phyloP scores from a whole-genome alignment of 2,797 vertebrate genomes.

The Hipposideros larvatus region DNA sequence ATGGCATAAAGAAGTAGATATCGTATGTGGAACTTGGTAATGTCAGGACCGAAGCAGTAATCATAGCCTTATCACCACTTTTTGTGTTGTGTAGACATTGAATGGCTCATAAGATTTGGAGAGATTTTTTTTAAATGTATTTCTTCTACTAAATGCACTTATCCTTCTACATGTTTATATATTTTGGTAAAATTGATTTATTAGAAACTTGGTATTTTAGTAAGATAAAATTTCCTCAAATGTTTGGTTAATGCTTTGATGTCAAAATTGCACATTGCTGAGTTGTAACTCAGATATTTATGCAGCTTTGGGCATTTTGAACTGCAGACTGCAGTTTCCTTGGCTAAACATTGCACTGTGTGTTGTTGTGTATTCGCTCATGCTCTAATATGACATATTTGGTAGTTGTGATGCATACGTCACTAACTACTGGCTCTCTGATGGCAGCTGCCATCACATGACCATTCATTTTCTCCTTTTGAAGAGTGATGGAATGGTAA shows the following conservation, averaged over 20 bases:
- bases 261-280: conserved; percentile 53
- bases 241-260: conserved; percentile 73
- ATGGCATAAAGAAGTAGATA: conserved; percentile 28
- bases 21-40: conserved; percentile 25
- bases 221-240: conserved; percentile 60
- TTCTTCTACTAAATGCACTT: conserved; percentile 60
- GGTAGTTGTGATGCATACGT: not conserved
- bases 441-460: not conserved
- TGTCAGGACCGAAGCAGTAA: not conserved
- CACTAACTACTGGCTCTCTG: conserved; percentile 6
- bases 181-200: conserved; percentile 71
- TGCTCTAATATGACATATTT: not conserved
- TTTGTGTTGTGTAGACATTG: conserved; percentile 35
- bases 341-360: conserved; percentile 63
- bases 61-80: conserved; percentile 29
- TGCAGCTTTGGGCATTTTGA: conserved; percentile 63
- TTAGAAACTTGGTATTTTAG: conserved; percentile 71
- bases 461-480: conserved; percentile 44
- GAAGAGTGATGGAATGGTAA: conserved; percentile 2
- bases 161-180: conserved; percentile 74
- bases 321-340: conserved; percentile 50
- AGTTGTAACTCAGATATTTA: conserved; percentile 35
- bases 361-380: conserved; percentile 33
- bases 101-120: conserved; percentile 74
- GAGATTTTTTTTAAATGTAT: conserved; percentile 73